These are phyloP conservation scores for Hydractinia echinata DNA, from an alignment of 30 jellyfish, hydroid and myxozoan genomes.

Conservation along the genomic window DNA sequence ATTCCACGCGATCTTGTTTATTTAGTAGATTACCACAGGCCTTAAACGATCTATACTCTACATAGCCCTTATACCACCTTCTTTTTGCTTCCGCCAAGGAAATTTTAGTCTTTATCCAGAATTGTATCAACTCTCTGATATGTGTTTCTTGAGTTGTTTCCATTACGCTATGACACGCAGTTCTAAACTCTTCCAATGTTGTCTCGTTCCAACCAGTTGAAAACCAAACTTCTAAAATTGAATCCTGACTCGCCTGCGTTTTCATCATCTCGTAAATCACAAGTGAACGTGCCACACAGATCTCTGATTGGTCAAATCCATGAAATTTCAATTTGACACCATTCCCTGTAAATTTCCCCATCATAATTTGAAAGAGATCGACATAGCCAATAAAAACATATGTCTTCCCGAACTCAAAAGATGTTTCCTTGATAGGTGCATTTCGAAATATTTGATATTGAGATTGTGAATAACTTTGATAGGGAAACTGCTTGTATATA, in stretches of 20 bases:
- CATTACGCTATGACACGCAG: conserved; percentile 8
- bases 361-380: background rate
- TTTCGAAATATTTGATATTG: background rate
- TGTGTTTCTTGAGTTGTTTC: background rate
- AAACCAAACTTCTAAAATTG: conserved; percentile 15
- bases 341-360: conserved; percentile 3
- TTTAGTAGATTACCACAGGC: background rate
- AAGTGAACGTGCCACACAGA: background rate
- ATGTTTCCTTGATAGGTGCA: background rate
- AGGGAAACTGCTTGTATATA: background rate
- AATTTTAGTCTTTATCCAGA: background rate
- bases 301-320: background rate
- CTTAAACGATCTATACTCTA: background rate
- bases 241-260: background rate
- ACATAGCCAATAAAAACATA: conserved; percentile 17
- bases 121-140: conserved; percentile 2
- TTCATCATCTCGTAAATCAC: conserved; percentile 19
- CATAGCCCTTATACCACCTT: background rate
- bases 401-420: background rate
- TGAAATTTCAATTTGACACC: background rate
- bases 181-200: background rate
- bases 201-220: conserved; percentile 9
- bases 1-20: conserved; percentile 2
- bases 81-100: background rate
- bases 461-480: background rate